Evolutionary conservation across 2,113 vertebrate genomes (phyloP), one percentile per base, ranked within the genome.

Genomic region (Saguinus imperator): DNA sequence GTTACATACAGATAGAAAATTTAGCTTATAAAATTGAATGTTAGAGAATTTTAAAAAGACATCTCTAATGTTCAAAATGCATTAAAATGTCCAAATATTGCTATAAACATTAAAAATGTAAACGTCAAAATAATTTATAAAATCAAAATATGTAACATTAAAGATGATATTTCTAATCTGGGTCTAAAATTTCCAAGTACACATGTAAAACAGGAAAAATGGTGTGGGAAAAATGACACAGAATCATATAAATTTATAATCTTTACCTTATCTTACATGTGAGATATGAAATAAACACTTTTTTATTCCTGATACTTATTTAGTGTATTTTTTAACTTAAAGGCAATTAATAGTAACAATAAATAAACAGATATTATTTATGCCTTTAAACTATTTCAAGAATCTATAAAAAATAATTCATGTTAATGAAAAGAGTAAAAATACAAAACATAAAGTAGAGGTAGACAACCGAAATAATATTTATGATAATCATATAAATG

Each of bases 81-180:
- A 57, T 83, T 45, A 61, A 76, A 72, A 40, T 83, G 40, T 48
- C 25, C 27, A 66, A 84, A 10, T 79, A 88, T 61, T 73, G 1
- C 76, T 27, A 81, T 48, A 73, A 87, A 73, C 2, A 43, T 64
- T 73, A 84, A 92, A 87, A 55, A 68, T 77, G 88, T 18, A 89
- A 72, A 43, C 50, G 25, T 83, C 57, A 80, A 88, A 91, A 87
- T 87, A 70, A 76, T 73, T 72, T 91, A n/a, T 84, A 75, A 84
- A 83, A 82, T 79, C 32, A 89, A 91, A 97, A 81, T 52, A 48
- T 1, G 6, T 3, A 96, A 48, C 4, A 72, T 66, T 95, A 32
- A 92, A 64, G 37, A 90, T 87, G 79, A 82, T 23, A 79, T 37
- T 87, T 35, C 17, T 79, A 58, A 91, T 50, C 1, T 55, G 13